phyloP scores from a whole-genome alignment of 37 sponge, comb jelly and placozoan genomes.

The Axinella damicornis region DNA sequence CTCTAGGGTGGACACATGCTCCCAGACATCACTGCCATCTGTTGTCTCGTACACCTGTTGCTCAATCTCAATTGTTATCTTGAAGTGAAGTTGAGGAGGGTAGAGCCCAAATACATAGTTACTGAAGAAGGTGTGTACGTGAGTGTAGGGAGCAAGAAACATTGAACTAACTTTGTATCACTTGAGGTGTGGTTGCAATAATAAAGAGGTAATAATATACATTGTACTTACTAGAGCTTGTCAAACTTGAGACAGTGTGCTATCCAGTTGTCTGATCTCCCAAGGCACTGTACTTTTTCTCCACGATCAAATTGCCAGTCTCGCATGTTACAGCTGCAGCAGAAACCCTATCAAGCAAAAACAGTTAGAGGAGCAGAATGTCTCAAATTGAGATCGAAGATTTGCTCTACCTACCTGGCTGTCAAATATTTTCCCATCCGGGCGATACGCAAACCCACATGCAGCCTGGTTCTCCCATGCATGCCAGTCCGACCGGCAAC shows the following conservation, averaged over 20 bases:
- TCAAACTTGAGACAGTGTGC: conserved; percentile 76
- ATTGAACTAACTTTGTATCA: too few relatives aligned
- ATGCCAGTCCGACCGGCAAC: conserved; percentile 80
- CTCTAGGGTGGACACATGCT: conserved; percentile 33
- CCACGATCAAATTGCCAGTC: conserved; percentile 26
- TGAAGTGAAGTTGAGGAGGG: conserved; percentile 63
- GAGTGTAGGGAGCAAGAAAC: too few relatives aligned
- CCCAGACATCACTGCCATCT: conserved; percentile 54
- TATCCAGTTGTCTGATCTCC: background rate
- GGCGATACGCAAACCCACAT: conserved; percentile 61
- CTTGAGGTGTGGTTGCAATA: background rate
- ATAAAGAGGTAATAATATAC: background rate
- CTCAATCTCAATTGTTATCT: conserved; percentile 56
- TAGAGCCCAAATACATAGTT: conserved; percentile 69
- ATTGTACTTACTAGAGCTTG: conserved; percentile 48
- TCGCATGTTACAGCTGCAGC: conserved; percentile 55
- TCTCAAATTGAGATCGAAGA: too few relatives aligned
- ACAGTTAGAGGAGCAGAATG: too few relatives aligned
- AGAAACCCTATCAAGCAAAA: conserved; percentile 58
- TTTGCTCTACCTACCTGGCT: conserved; percentile 82
- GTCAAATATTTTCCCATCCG: conserved; percentile 72
- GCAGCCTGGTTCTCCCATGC: conserved; percentile 13
- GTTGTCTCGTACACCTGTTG: conserved; percentile 41
- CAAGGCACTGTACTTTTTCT: conserved; percentile 12
- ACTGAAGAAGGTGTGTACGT: too few relatives aligned